Conservation (phyloP, 2,797 vertebrate genomes). For the Pempheris klunzingeri region DNA sequence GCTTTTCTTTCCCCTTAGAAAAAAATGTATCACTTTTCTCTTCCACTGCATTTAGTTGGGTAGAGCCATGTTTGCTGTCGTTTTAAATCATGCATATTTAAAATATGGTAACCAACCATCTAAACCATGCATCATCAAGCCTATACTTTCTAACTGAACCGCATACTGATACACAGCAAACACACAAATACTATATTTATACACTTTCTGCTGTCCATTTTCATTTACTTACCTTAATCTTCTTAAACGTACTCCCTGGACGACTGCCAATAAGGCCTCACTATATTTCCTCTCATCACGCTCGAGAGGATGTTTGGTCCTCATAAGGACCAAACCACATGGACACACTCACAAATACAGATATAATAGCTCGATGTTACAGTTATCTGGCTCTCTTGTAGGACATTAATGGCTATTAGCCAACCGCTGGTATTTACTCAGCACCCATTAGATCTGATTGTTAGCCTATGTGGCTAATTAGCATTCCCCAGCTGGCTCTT, state of each 20-base stretch:
- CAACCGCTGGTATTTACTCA: slow-evolving; percentile 72
- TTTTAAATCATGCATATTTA: background rate
- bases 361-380: slow-evolving; percentile 34
- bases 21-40: slow-evolving; percentile 11
- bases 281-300: slow-evolving; percentile 1
- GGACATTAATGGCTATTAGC: slow-evolving; percentile 70
- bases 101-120: background rate
- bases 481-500: slow-evolving; percentile 65
- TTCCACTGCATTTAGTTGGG: background rate
- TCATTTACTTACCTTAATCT: background rate
- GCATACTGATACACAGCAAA: background rate
- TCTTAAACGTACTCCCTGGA: too few species aligned
- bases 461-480: slow-evolving; percentile 76
- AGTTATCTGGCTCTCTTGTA: slow-evolving; percentile 48
- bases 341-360: slow-evolving; percentile 17
- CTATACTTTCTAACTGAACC: too few species aligned
- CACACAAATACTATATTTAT: background rate
- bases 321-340: slow-evolving; percentile 20
- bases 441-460: slow-evolving; percentile 74
- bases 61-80: background rate
- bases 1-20: background rate
- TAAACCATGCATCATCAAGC: too few species aligned
- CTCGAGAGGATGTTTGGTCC: slow-evolving; percentile 9
- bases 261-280: background rate
- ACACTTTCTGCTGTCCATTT: background rate